Evolutionary conservation across 1,140 invertebrate genomes (phyloP).

Genomic region (Drosophila nigrodunni): DNA sequence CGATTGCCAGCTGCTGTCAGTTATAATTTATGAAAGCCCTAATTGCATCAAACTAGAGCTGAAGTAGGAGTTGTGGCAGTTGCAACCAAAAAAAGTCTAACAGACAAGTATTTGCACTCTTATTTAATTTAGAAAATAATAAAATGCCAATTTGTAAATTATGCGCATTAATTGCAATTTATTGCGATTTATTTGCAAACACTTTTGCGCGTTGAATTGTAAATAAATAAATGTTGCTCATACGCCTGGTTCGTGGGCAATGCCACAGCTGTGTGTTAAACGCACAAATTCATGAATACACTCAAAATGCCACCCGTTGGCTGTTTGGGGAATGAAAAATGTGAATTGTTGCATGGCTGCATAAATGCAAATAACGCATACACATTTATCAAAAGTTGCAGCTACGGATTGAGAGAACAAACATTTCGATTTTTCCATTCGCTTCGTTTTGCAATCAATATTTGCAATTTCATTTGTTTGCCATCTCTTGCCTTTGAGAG

Average conservation of each 20-base stretch:
- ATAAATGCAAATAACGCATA: conserved; percentile 63
- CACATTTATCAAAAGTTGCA: conserved; percentile 56
- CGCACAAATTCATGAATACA: conserved; percentile 24
- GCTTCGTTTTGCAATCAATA: conserved; percentile 27
- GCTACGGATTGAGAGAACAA: conserved; percentile 14
- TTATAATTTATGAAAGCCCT: conserved; percentile 66
- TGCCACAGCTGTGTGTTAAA: conserved; percentile 16
- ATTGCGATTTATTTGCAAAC: conserved; percentile 33
- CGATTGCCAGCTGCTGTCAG: conserved; percentile 68
- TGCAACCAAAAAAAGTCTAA: conserved; percentile 11
- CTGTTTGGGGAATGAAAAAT: conserved; percentile 46
- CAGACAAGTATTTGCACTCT: neutral
- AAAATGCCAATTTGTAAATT: conserved; percentile 31
- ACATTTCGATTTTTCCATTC: conserved; percentile 45
- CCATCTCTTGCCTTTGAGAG: conserved; percentile 6
- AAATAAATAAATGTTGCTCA: conserved; percentile 57
- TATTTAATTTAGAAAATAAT: conserved; percentile 35
- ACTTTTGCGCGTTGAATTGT: conserved; percentile 47
- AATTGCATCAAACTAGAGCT: conserved; percentile 39
- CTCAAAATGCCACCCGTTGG: neutral
- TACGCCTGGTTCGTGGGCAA: conserved; percentile 1
- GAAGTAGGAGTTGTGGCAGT: neutral
- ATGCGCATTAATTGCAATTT: conserved; percentile 53
- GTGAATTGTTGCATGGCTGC: conserved; percentile 55
- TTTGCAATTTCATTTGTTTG: conserved; percentile 40